A percentile compares a stretch with the other conserved stretches of the same genome.
Evolutionary conservation across 2,888 invertebrate species (phyloP).

Genomic region (Pegoplata infirma): DNA sequence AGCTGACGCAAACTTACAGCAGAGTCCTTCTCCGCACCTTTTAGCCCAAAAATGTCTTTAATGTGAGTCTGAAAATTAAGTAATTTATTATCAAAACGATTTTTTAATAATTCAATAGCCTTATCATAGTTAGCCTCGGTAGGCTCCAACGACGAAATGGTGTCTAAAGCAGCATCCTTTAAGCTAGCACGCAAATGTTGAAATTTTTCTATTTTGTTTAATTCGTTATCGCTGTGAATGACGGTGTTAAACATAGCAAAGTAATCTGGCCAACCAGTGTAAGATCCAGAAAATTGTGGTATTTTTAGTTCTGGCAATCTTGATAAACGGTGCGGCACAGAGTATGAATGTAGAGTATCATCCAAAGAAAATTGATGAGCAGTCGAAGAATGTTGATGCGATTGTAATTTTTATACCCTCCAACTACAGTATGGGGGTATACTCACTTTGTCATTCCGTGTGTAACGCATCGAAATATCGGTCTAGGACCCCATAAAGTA

Average conservation of each 20-base stretch:
- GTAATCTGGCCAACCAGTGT: too few species aligned
- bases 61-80: conserved; percentile 63
- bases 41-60: too few species aligned
- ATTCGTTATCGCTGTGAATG: conserved; percentile 29
- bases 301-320: too few species aligned
- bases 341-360: too few species aligned
- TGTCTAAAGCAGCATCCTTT: conserved; percentile 41
- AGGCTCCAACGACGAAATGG: conserved; percentile 35
- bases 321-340: not conserved
- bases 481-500: too few species aligned
- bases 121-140: conserved; percentile 60
- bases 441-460: too few species aligned
- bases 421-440: too few species aligned
- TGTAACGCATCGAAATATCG: too few species aligned
- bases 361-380: conserved; percentile 15
- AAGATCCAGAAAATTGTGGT: too few species aligned
- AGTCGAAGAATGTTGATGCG: conserved; percentile 30
- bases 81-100: conserved; percentile 63
- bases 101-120: conserved; percentile 56
- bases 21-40: conserved; percentile 48
- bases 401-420: too few species aligned
- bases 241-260: conserved; percentile 46
- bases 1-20: conserved; percentile 50
- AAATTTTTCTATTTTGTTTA: conserved; percentile 56
- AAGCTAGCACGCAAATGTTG: conserved; percentile 52